phyloP scores from a whole-genome alignment of 2,888 invertebrate species.

The Acronicta aceris region DNA sequence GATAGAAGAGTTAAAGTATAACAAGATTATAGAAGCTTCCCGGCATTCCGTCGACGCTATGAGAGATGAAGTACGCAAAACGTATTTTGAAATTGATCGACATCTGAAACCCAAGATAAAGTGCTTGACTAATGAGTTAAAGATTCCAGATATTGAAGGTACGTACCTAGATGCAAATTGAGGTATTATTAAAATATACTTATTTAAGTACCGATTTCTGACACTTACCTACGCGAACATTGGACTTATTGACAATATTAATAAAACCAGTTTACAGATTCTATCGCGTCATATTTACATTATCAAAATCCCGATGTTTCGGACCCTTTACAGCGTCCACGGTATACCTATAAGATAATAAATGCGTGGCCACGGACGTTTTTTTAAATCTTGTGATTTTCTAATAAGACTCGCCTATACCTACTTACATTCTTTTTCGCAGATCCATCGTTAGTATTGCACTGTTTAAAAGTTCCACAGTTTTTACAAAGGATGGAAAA shows the following conservation, averaged over 20 bases:
- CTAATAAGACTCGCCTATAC: too few species aligned
- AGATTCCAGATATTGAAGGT: conserved; percentile 83
- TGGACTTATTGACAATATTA: too few species aligned
- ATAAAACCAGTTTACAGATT: too few species aligned
- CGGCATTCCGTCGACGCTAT: conserved; percentile 88
- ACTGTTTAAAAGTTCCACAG: conserved; percentile 90
- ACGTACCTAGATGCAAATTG: background rate
- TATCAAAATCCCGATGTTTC: too few species aligned
- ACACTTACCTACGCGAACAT: too few species aligned
- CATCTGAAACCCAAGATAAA: conserved; percentile 89
- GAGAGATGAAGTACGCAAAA: conserved; percentile 88
- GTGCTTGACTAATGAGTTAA: conserved; percentile 83
- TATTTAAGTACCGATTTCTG: too few species aligned
- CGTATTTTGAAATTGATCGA: conserved; percentile 88
- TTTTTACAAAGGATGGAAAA: conserved; percentile 93
- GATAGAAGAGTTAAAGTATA: conserved; percentile 93
- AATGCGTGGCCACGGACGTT: too few species aligned
- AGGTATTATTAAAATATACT: background rate
- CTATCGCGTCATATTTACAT: too few species aligned
- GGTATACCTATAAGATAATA: too few species aligned
- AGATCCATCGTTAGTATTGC: conserved; percentile 81
- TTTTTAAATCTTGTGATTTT: too few species aligned
- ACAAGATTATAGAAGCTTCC: conserved; percentile 91
- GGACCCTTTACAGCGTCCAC: too few species aligned
- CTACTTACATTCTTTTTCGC: conserved; percentile 40